These are phyloP conservation scores for Corythaeola cristata DNA, from an alignment of 2,113 vertebrate genomes.

Conservation along the genomic window DNA sequence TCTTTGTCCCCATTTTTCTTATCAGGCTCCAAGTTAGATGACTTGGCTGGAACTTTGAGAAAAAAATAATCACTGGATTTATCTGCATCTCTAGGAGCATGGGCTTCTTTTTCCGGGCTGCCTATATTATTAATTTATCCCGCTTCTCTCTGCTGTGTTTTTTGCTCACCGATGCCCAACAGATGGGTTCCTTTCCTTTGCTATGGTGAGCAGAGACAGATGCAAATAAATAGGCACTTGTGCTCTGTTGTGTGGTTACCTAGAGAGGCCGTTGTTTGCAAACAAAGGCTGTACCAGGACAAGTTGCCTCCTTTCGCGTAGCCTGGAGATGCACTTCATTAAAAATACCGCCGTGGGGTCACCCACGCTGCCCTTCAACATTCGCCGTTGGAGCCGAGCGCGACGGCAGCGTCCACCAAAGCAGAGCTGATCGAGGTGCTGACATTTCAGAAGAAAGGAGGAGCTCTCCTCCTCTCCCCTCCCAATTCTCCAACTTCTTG, in stretches of 20 bases:
- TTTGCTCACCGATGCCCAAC: neutral
- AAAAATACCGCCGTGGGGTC: neutral
- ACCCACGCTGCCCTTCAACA: neutral
- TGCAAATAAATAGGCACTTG: constrained; percentile 5
- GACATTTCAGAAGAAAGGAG: neutral
- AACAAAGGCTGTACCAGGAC: constrained; percentile 10
- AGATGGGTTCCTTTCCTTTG: neutral
- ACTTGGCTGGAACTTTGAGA: neutral
- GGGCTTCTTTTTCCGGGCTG: neutral
- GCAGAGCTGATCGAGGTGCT: neutral
- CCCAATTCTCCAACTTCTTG: neutral
- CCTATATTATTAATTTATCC: neutral
- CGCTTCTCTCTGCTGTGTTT: neutral
- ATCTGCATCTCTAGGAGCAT: neutral
- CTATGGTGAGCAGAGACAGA: neutral
- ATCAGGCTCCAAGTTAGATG: neutral
- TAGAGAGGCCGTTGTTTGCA: constrained; percentile 34
- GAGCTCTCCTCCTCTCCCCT: neutral
- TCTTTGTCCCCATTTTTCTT: neutral
- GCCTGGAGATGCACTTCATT: constrained; percentile 14
- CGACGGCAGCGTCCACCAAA: neutral
- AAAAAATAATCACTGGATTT: neutral
- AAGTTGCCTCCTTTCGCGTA: neutral
- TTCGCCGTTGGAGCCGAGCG: neutral
- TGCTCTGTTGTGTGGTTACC: constrained; percentile 29